Percentiles rank a stretch among this genome's conserved stretches.
These are phyloP conservation scores for Crioceris asparagi DNA, from an alignment of 2,888 invertebrate species.

Conservation along the genomic window DNA sequence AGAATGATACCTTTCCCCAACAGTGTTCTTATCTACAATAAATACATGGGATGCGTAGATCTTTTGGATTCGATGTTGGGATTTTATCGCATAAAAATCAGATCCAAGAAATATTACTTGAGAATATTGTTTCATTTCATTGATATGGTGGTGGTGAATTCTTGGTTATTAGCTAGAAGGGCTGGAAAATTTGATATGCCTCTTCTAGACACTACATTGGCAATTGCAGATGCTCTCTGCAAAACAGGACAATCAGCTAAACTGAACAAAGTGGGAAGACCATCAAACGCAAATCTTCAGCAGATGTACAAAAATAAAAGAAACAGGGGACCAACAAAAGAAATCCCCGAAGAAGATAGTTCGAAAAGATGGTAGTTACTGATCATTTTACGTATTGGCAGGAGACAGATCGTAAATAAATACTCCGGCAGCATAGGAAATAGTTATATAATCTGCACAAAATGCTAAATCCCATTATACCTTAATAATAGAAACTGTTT, in stretches of 20 bases:
- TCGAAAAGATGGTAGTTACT: no score
- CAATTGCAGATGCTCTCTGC: not conserved
- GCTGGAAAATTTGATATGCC: constrained; percentile 6
- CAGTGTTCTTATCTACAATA: constrained; percentile 2
- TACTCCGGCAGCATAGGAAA: no score
- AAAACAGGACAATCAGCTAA: not conserved
- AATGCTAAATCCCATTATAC: no score
- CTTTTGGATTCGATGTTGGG: constrained; percentile 7
- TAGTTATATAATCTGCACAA: no score
- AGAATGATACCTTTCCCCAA: not conserved
- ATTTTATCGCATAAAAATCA: constrained; percentile 8
- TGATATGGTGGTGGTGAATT: constrained; percentile 6
- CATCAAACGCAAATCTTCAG: not conserved
- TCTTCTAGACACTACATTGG: not conserved
- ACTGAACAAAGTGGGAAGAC: no score
- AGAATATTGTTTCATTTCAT: constrained; percentile 8
- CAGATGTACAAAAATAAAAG: no score
- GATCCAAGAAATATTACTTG: constrained; percentile 6
- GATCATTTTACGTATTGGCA: no score
- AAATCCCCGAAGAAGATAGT: no score
- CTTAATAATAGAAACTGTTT: no score
- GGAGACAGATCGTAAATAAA: no score
- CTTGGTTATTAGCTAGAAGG: constrained; percentile 1
- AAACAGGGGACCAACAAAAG: no score
- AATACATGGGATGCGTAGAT: constrained; percentile 5